Evolutionary conservation across 1,140 invertebrate genomes (phyloP).

Genomic region (Yoshiicerus persimilis): DNA sequence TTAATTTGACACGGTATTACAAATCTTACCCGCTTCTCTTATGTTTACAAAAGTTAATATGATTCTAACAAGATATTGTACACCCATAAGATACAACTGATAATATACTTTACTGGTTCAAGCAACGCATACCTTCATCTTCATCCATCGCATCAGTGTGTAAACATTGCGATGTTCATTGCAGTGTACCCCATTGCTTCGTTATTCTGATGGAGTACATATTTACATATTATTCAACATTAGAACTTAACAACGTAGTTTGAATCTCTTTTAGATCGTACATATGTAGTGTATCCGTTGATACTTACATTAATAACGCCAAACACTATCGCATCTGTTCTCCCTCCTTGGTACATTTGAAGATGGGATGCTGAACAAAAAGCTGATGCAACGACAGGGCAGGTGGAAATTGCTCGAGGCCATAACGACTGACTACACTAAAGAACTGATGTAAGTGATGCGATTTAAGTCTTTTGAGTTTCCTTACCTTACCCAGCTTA

Average conservation of each 20-base stretch:
- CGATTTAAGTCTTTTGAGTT: not conserved
- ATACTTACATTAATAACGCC: not conserved
- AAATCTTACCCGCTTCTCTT: no score
- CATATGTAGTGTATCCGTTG: not conserved
- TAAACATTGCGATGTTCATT: no score
- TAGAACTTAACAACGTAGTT: not conserved
- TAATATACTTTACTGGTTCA: no score
- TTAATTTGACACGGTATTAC: no score
- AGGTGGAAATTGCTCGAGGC: slow-evolving; percentile 24
- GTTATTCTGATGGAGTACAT: not conserved
- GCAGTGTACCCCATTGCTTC: not conserved
- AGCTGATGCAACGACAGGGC: not conserved
- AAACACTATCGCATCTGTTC: not conserved
- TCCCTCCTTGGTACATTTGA: not conserved
- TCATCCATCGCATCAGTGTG: no score
- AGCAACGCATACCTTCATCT: no score
- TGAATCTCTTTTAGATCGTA: not conserved
- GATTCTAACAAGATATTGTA: no score
- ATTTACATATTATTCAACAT: not conserved
- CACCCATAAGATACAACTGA: no score
- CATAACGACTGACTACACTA: slow-evolving; percentile 14
- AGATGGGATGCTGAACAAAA: not conserved
- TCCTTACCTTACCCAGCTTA: not conserved
- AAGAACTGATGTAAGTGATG: not conserved
- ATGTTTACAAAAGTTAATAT: no score